Percentiles rank a stretch among this genome's conserved stretches.
Conservation (phyloP, 2,113 vertebrate genomes). For the Trogon melanurus region DNA sequence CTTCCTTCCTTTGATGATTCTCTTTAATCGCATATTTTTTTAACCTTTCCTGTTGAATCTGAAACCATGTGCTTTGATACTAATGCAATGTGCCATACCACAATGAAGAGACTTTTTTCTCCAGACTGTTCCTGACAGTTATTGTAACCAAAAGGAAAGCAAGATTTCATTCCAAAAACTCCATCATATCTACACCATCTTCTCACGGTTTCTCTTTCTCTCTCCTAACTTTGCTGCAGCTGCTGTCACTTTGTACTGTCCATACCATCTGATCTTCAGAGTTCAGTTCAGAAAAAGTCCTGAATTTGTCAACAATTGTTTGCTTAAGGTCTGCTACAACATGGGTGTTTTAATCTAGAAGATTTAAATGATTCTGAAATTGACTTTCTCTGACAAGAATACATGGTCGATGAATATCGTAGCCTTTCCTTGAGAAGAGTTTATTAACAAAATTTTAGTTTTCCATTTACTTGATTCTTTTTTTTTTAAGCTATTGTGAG, state of each 20-base stretch:
- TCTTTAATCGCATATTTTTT: conserved; percentile 28
- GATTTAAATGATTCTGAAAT: neutral
- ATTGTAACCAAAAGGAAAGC: neutral
- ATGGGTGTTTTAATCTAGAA: neutral
- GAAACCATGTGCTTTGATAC: neutral
- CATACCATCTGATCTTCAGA: neutral
- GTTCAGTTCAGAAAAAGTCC: neutral
- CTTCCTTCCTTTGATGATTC: conserved; percentile 30
- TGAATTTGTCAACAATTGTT: neutral
- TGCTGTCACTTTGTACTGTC: neutral
- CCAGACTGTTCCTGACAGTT: neutral
- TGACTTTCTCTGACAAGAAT: neutral
- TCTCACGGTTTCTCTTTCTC: neutral
- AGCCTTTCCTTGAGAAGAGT: neutral
- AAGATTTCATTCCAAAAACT: neutral
- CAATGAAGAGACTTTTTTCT: neutral
- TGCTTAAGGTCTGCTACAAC: neutral
- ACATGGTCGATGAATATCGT: fast-evolving
- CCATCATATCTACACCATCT: neutral
- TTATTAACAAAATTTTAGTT: neutral
- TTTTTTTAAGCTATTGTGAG: neutral
- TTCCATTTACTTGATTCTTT: neutral
- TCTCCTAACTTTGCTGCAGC: neutral
- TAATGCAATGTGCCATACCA: neutral
- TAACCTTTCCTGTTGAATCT: conserved; percentile 41